Evolutionary conservation across 2,113 vertebrate species (phyloP).

Genomic region (Hippocampus zosterae): DNA sequence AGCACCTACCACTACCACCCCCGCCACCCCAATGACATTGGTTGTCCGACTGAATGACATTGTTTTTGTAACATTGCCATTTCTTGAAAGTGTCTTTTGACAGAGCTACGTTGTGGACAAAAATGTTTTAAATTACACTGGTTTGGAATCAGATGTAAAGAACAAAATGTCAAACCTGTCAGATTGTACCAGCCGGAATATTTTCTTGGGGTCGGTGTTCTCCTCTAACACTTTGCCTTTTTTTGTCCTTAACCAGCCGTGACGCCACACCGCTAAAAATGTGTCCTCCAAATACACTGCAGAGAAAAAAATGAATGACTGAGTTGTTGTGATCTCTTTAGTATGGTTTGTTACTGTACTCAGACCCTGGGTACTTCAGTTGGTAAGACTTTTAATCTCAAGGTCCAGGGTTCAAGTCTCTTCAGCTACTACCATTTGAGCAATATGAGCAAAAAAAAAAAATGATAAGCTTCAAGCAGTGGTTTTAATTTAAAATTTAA

Average conservation of each 20-base stretch:
- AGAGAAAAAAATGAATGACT: not conserved
- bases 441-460: no score
- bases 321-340: not conserved
- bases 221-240: conserved; percentile 73
- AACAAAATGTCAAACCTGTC: conserved; percentile 67
- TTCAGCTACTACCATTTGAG: not conserved
- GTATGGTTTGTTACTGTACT: not conserved
- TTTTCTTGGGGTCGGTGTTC: conserved; percentile 71
- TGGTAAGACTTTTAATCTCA: not conserved
- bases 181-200: conserved; percentile 74
- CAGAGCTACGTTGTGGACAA: no score
- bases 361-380: conserved; percentile 75
- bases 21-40: no score
- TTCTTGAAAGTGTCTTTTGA: not conserved
- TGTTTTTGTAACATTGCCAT: not conserved
- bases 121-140: not conserved
- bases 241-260: conserved; percentile 80
- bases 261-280: conserved; percentile 81
- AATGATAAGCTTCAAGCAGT: no score
- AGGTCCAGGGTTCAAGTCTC: not conserved
- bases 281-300: conserved; percentile 77
- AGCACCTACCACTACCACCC: no score
- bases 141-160: not conserved
- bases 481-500: no score
- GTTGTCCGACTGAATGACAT: no score